Evolutionary conservation across 2,113 vertebrate genomes (phyloP).

Genomic region (Oreocharis arfaki): DNA sequence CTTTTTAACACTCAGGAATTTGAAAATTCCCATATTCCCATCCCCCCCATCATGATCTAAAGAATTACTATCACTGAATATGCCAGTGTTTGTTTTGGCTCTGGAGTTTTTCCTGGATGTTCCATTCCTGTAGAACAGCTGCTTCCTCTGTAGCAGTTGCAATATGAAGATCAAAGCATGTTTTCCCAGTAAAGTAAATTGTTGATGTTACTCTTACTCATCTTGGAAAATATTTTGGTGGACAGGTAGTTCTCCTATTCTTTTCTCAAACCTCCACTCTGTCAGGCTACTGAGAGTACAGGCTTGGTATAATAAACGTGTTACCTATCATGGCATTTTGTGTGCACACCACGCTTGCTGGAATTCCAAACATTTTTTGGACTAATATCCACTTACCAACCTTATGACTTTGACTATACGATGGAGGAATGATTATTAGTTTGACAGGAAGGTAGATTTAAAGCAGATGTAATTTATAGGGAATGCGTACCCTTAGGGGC

Average conservation of each 20-base stretch:
- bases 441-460: constrained; percentile 1
- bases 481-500: neutral
- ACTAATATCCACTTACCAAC: neutral
- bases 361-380: constrained; percentile 19
- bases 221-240: constrained; percentile 18
- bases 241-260: neutral
- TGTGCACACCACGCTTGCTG: neutral
- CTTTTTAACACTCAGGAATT: neutral
- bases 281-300: neutral
- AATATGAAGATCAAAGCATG: neutral
- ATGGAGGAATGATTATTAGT: neutral
- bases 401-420: neutral
- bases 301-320: neutral
- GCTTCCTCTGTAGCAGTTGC: constrained; percentile 4
- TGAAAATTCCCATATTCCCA: neutral
- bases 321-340: neutral
- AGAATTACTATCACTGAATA: neutral
- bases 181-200: constrained; percentile 19
- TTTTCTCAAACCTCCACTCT: neutral
- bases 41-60: neutral
- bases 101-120: neutral
- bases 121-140: neutral
- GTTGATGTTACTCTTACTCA: neutral
- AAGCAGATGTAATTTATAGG: neutral
- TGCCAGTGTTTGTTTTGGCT: neutral